Conservation (phyloP, 2,888 invertebrate species). For the Zhuqinia jingwanae region DNA sequence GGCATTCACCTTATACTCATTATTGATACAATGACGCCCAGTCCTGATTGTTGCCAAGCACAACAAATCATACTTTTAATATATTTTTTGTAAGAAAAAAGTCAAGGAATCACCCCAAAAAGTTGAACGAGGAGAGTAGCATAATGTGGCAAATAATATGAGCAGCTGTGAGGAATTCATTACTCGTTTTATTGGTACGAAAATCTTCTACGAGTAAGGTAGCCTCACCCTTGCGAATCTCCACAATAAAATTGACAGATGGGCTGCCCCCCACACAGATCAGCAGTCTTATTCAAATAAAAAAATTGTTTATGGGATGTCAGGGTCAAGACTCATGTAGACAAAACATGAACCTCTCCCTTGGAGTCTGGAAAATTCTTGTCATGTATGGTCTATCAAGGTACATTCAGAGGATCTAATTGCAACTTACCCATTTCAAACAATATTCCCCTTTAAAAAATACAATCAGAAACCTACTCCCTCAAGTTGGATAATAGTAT, state of each 20-base stretch:
- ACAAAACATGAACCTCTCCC: conserved; percentile 46
- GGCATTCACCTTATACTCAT: conserved; percentile 19
- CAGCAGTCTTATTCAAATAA: conserved; percentile 54
- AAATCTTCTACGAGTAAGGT: conserved; percentile 11
- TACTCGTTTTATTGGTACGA: background rate
- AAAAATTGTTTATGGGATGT: conserved; percentile 25
- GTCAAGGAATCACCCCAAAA: conserved; percentile 21
- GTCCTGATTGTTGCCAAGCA: background rate
- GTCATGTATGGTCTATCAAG: conserved; percentile 24
- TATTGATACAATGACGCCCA: conserved; percentile 39
- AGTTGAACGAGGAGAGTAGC: background rate
- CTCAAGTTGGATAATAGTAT: too few relatives aligned
- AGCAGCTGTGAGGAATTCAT: conserved; percentile 61
- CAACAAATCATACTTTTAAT: too few relatives aligned
- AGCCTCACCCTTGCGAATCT: conserved; percentile 64
- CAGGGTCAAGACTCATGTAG: conserved; percentile 26
- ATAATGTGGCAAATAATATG: conserved; percentile 41
- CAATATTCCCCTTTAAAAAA: background rate
- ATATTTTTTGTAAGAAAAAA: background rate
- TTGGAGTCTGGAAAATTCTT: conserved; percentile 46
- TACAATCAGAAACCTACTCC: too few relatives aligned
- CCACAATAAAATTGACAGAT: conserved; percentile 69
- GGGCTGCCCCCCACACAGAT: conserved; percentile 68
- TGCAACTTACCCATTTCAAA: background rate
- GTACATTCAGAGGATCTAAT: conserved; percentile 8